Percentiles rank a stretch among this genome's conserved stretches.
Evolutionary conservation across 1,140 invertebrate species (phyloP).

Genomic region (Dryas iulia): DNA sequence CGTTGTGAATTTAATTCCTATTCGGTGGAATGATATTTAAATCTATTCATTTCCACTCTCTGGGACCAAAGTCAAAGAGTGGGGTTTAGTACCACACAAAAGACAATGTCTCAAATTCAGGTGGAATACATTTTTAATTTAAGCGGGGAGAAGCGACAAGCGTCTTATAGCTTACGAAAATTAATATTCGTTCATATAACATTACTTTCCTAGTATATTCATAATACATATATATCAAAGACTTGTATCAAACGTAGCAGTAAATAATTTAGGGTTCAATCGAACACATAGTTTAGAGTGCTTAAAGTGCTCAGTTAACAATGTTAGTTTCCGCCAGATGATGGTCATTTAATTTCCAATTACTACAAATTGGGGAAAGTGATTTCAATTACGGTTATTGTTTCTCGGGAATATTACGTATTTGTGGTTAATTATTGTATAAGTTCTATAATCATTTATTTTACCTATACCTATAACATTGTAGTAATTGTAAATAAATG

Average conservation of each 20-base stretch:
- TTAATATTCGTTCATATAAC: background rate
- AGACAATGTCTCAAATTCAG: too few relatives aligned
- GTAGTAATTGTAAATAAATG: constrained; percentile 14
- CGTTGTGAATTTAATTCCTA: too few relatives aligned
- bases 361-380: constrained; percentile 28
- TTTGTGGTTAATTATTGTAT: constrained; percentile 18
- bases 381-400: constrained; percentile 22
- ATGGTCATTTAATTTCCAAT: constrained; percentile 23
- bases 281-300: background rate
- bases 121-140: too few relatives aligned
- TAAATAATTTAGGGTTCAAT: background rate
- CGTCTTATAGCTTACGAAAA: too few relatives aligned
- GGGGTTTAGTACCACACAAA: too few relatives aligned
- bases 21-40: too few relatives aligned
- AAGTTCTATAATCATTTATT: constrained; percentile 11
- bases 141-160: too few relatives aligned
- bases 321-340: constrained; percentile 9
- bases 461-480: constrained; percentile 21
- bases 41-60: too few relatives aligned
- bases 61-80: too few relatives aligned
- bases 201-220: background rate
- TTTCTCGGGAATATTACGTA: background rate
- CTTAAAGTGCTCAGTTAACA: constrained; percentile 9
- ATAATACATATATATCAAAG: background rate
- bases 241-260: background rate